phyloP scores from a whole-genome alignment of 2,797 vertebrate genomes.

The Fistularia tabacaria region DNA sequence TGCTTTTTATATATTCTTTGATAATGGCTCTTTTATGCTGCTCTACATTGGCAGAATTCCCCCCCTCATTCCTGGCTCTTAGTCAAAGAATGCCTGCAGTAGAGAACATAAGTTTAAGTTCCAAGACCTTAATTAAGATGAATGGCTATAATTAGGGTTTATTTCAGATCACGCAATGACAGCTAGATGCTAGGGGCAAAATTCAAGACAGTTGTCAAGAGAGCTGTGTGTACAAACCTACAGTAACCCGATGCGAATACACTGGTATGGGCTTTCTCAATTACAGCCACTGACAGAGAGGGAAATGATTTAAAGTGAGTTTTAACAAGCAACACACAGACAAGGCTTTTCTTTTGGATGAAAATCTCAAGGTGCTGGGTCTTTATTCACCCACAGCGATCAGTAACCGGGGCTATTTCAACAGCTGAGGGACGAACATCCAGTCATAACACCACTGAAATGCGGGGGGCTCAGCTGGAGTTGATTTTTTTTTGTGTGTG shows the following conservation, averaged over 20 bases:
- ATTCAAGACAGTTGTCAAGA: slow-evolving; percentile 3
- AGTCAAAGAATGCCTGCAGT: slow-evolving; percentile 4
- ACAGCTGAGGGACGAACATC: slow-evolving; percentile 45
- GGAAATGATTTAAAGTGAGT: slow-evolving; percentile 2
- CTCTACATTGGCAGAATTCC: slow-evolving; percentile 19
- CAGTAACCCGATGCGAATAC: neutral
- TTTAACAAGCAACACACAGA: slow-evolving; percentile 17
- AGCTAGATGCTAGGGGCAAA: neutral
- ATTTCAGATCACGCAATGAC: slow-evolving; percentile 5
- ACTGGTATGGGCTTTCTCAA: neutral
- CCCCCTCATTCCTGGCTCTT: slow-evolving; percentile 4
- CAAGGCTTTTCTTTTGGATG: neutral
- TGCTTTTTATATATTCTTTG: slow-evolving; percentile 23
- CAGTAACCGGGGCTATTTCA: slow-evolving; percentile 46
- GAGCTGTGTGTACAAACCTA: neutral
- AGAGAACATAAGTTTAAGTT: slow-evolving; percentile 19
- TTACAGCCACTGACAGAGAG: slow-evolving; percentile 1
- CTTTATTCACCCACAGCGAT: slow-evolving; percentile 32
- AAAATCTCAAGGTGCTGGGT: slow-evolving; percentile 17
- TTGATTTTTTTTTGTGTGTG: neutral
- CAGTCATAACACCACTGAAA: slow-evolving; percentile 47
- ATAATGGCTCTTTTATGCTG: slow-evolving; percentile 22
- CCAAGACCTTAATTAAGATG: slow-evolving; percentile 27
- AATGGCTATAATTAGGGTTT: slow-evolving; percentile 12
- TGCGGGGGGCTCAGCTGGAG: slow-evolving; percentile 56